These are phyloP conservation scores for Atlantisia rogersi DNA, from an alignment of 2,113 vertebrate genomes.

Conservation along the genomic window DNA sequence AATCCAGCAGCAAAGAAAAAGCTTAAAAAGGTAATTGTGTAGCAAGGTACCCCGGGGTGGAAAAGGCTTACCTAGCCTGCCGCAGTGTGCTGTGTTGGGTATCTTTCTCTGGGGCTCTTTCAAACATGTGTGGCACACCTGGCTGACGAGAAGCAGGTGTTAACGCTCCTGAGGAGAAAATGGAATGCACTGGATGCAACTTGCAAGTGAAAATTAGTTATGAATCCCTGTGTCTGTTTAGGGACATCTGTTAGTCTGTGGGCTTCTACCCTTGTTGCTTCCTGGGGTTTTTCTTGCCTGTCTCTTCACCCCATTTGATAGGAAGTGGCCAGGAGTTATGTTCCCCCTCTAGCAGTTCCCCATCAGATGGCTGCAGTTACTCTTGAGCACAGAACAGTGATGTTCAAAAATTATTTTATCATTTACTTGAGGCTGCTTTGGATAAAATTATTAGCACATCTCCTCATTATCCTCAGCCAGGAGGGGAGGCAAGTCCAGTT, in stretches of 20 bases:
- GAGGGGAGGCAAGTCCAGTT: not conserved
- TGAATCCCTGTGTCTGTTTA: not conserved
- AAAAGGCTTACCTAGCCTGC: not conserved
- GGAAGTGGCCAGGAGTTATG: not conserved
- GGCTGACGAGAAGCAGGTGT: not conserved
- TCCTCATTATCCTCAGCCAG: not conserved
- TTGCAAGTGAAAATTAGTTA: not conserved
- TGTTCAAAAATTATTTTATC: not conserved
- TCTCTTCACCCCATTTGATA: not conserved
- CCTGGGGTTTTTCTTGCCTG: not conserved
- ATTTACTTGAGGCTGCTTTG: not conserved
- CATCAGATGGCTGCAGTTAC: not conserved
- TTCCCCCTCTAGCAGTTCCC: not conserved
- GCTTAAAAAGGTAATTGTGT: constrained; percentile 75
- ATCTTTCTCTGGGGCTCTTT: not conserved
- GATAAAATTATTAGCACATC: not conserved
- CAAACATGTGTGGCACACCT: not conserved
- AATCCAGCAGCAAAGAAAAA: constrained; percentile 75
- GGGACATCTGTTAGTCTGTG: not conserved
- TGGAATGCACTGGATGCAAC: not conserved
- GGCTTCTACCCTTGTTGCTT: not conserved
- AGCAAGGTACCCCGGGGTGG: not conserved
- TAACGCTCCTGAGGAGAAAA: not conserved
- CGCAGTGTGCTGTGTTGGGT: not conserved
- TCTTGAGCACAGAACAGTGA: not conserved